A percentile compares a stretch with the other conserved stretches of the same genome.
Conservation (phyloP, 2,888 invertebrate genomes). For the Pristionchus exspectatus region DNA sequence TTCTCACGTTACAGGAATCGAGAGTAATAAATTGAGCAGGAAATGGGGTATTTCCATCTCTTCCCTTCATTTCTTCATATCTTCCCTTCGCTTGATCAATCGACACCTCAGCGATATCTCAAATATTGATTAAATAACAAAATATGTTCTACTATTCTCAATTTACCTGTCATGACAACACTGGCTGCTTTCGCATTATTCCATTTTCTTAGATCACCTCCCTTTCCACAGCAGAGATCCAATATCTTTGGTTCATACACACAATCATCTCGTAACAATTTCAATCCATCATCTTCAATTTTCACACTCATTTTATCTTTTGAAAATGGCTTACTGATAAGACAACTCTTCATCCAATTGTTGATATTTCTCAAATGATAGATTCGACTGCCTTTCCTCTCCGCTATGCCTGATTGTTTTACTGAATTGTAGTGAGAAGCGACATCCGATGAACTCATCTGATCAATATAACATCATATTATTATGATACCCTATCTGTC, state of each 20-base stretch:
- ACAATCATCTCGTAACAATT: slow-evolving; percentile 57
- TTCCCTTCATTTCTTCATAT: slow-evolving; percentile 86
- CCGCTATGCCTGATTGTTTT: slow-evolving; percentile 88
- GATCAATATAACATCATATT: too few species aligned
- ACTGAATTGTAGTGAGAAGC: slow-evolving; percentile 95
- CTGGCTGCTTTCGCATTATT: slow-evolving; percentile 66
- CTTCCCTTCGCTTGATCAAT: slow-evolving; percentile 91
- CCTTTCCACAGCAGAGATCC: slow-evolving; percentile 98
- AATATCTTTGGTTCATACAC: slow-evolving; percentile 83
- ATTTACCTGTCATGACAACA: slow-evolving; percentile 76
- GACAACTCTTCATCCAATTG: slow-evolving; percentile 97
- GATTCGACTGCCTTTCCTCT: slow-evolving; percentile 91
- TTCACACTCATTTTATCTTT: neutral
- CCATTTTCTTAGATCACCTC: slow-evolving; percentile 97
- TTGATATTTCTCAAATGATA: slow-evolving; percentile 96
- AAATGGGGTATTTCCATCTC: slow-evolving; percentile 81
- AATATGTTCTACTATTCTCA: neutral
- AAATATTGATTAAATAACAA: slow-evolving; percentile 53
- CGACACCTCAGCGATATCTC: slow-evolving; percentile 92
- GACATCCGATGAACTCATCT: slow-evolving; percentile 82
- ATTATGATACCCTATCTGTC: too few species aligned
- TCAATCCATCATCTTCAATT: slow-evolving; percentile 65
- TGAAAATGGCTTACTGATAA: slow-evolving; percentile 86
- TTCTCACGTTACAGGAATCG: slow-evolving; percentile 85
- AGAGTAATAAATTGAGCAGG: slow-evolving; percentile 92